phyloP scores from a whole-genome alignment of 2,113 vertebrate genomes.

The Coryphaenoides rupestris region DNA sequence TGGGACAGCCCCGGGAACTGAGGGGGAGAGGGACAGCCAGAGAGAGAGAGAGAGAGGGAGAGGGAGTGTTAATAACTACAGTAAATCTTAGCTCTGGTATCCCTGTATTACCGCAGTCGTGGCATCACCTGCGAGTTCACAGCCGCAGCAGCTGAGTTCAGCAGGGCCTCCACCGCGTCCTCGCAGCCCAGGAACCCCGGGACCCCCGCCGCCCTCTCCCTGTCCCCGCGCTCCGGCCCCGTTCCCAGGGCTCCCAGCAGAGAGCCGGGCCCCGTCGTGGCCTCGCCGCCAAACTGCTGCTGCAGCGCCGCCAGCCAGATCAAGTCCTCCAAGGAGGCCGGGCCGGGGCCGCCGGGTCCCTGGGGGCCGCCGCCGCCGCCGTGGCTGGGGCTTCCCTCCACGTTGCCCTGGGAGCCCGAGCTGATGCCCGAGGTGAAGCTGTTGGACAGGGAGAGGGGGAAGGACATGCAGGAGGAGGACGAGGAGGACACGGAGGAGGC shows the following conservation, averaged over 20 bases:
- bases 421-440: constrained; percentile 67
- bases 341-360: constrained; percentile 67
- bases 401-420: constrained; percentile 76
- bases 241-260: constrained; percentile 69
- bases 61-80: constrained; percentile 47
- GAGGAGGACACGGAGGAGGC: constrained; percentile 72
- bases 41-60: constrained; percentile 56
- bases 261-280: constrained; percentile 69
- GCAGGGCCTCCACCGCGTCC: constrained; percentile 92
- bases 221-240: constrained; percentile 62
- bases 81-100: too few species aligned
- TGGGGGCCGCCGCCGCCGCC: constrained; percentile 68
- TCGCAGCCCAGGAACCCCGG: constrained; percentile 90
- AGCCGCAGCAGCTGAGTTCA: constrained; percentile 84
- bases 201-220: constrained; percentile 79
- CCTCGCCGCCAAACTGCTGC: constrained; percentile 93
- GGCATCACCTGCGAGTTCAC: constrained; percentile 80
- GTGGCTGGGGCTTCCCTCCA: constrained; percentile 72
- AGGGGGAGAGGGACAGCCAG: constrained; percentile 53
- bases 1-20: constrained; percentile 81
- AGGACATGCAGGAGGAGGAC: constrained; percentile 70
- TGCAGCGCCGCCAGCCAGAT: constrained; percentile 94
- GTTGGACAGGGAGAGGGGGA: constrained; percentile 70
- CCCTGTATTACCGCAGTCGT: too few species aligned
- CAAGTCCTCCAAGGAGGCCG: constrained; percentile 89